Conservation (phyloP, 2,113 vertebrate species). For the Grammatotria lemairii region DNA sequence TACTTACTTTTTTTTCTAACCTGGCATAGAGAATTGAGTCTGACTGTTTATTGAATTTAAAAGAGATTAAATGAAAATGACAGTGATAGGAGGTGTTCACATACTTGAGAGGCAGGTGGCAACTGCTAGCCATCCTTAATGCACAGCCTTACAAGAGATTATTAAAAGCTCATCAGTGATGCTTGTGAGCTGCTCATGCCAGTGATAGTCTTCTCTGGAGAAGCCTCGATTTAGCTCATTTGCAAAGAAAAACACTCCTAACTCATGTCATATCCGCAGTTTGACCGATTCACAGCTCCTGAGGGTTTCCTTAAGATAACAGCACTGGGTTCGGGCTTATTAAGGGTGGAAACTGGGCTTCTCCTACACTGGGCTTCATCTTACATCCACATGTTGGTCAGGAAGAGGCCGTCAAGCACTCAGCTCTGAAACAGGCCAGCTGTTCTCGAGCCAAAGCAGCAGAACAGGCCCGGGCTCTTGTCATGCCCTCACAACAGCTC, state of each 20-base stretch:
- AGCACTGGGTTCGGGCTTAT: slow-evolving; percentile 24
- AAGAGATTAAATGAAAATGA: neutral
- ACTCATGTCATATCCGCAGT: slow-evolving; percentile 9
- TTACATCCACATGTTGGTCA: slow-evolving; percentile 42
- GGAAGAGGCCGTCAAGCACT: neutral
- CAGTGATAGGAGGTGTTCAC: neutral
- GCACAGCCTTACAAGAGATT: neutral
- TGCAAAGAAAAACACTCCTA: neutral
- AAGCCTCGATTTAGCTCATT: slow-evolving; percentile 2
- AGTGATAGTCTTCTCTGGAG: neutral
- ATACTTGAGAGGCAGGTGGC: neutral
- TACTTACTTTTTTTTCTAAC: neutral
- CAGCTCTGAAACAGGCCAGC: slow-evolving; percentile 25
- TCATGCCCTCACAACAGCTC: slow-evolving; percentile 7
- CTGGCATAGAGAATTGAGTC: neutral
- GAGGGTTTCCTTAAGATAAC: slow-evolving; percentile 48
- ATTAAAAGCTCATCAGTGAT: slow-evolving; percentile 7
- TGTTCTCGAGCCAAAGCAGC: slow-evolving; percentile 24
- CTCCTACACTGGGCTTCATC: slow-evolving; percentile 14
- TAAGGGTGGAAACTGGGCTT: slow-evolving; percentile 33
- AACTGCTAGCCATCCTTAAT: neutral
- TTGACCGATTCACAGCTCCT: slow-evolving; percentile 8
- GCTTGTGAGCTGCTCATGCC: neutral
- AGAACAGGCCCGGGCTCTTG: neutral
- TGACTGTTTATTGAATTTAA: neutral